A percentile compares a stretch with the other conserved stretches of the same genome.
These are phyloP conservation scores for Steatornis caripensis DNA, from an alignment of 2,113 vertebrate species.

Conservation along the genomic window DNA sequence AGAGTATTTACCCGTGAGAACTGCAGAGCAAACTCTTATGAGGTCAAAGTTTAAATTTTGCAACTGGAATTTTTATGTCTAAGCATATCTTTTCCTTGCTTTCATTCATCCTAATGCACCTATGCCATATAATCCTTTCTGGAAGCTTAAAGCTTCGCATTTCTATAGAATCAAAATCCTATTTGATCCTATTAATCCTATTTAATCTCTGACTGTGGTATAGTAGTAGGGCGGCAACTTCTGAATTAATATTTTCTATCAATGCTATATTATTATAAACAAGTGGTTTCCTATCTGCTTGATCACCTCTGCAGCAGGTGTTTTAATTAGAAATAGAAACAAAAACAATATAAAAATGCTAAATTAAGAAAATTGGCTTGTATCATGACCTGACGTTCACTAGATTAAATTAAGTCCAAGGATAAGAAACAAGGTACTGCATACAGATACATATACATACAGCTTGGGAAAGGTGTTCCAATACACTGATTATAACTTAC, in stretches of 20 bases:
- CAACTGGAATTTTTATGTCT: slow-evolving; percentile 16
- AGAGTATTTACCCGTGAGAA: slow-evolving; percentile 8
- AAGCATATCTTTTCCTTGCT: background rate
- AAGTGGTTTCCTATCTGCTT: background rate
- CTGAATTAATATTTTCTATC: background rate
- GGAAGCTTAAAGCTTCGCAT: background rate
- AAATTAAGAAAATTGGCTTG: background rate
- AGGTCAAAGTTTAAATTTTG: slow-evolving; percentile 4
- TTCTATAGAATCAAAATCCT: background rate
- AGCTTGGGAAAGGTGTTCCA: background rate
- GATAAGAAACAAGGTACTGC: background rate
- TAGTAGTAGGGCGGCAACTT: background rate
- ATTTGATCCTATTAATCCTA: no score
- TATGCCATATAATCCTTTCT: background rate
- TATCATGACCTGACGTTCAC: background rate
- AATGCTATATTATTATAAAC: background rate
- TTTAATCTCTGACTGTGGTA: background rate
- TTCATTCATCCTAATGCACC: slow-evolving; percentile 22
- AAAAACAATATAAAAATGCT: background rate
- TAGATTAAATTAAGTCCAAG: background rate
- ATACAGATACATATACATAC: background rate
- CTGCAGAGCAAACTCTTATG: background rate
- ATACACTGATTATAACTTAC: background rate
- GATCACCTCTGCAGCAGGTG: background rate
- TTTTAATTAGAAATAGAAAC: background rate